Evolutionary conservation across 1,140 invertebrate genomes (phyloP).

Genomic region (Cardiocondyla obscurior): DNA sequence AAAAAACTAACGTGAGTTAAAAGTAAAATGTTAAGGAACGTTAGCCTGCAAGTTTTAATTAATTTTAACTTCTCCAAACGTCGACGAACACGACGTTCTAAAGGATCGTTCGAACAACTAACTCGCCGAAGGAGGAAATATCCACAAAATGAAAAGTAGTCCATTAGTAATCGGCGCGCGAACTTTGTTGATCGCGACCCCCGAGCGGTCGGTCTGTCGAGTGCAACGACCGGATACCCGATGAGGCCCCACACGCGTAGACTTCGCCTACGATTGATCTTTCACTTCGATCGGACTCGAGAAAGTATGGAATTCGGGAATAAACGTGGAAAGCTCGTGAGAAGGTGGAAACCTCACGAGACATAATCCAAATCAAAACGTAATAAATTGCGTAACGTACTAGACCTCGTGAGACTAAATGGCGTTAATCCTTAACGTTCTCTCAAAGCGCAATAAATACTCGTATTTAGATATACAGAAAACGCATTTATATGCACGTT

Average conservation of each 20-base stretch:
- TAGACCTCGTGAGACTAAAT: not conserved
- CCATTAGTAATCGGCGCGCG: slow-evolving; percentile 73
- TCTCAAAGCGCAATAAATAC: not conserved
- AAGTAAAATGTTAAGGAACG: not conserved
- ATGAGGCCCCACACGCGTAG: slow-evolving; percentile 18
- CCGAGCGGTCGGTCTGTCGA: slow-evolving; percentile 31
- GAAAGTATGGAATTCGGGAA: slow-evolving; percentile 43
- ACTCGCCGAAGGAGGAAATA: slow-evolving; percentile 62
- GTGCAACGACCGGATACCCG: slow-evolving; percentile 67
- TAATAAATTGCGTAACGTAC: not conserved
- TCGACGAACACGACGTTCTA: not conserved
- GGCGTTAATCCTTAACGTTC: not conserved
- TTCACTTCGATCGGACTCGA: slow-evolving; percentile 27
- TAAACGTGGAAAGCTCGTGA: not conserved
- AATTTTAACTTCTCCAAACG: not conserved
- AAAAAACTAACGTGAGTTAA: not conserved
- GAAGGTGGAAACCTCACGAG: not conserved
- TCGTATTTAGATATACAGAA: not conserved
- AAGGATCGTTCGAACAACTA: not conserved
- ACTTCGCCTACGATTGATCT: slow-evolving; percentile 53
- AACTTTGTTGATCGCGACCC: slow-evolving; percentile 68
- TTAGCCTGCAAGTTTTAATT: not conserved
- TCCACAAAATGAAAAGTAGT: slow-evolving; percentile 69
- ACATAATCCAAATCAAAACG: not conserved
- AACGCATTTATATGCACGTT: not conserved